These are phyloP conservation scores for Carcharodon carcharias DNA, from an alignment of 2,797 vertebrate species.

Conservation along the genomic window DNA sequence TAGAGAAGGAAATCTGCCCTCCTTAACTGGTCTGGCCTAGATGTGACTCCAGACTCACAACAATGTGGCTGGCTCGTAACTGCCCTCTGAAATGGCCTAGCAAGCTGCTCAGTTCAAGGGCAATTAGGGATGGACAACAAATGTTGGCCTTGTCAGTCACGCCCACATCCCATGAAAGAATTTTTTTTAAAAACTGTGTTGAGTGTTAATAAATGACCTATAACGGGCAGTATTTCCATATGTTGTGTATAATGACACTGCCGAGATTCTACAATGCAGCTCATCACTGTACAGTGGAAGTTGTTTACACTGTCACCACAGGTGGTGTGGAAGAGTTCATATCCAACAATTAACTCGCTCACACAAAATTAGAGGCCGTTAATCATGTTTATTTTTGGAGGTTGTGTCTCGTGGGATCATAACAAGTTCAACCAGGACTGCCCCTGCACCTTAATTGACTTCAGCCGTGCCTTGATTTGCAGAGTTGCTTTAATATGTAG, in stretches of 20 bases:
- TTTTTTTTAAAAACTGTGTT: not conserved
- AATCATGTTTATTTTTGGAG: not conserved
- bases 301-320: not conserved
- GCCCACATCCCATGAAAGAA: no score
- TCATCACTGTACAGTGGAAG: not conserved
- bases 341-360: not conserved
- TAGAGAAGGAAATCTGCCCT: no score
- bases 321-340: not conserved
- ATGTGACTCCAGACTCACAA: no score
- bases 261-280: not conserved
- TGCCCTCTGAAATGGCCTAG: no score
- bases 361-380: not conserved
- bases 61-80: no score
- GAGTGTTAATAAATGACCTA: not conserved
- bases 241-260: not conserved
- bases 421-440: not conserved
- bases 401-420: not conserved
- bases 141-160: no score
- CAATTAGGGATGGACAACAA: no score
- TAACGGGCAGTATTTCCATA: not conserved
- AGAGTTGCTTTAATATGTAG: not conserved
- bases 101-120: no score
- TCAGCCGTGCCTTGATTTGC: not conserved
- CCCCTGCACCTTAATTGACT: not conserved
- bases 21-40: no score